Percentiles rank a stretch among this genome's conserved stretches.
Conservation (phyloP, 1,140 invertebrate genomes). For the Lordiphosa mommai region DNA sequence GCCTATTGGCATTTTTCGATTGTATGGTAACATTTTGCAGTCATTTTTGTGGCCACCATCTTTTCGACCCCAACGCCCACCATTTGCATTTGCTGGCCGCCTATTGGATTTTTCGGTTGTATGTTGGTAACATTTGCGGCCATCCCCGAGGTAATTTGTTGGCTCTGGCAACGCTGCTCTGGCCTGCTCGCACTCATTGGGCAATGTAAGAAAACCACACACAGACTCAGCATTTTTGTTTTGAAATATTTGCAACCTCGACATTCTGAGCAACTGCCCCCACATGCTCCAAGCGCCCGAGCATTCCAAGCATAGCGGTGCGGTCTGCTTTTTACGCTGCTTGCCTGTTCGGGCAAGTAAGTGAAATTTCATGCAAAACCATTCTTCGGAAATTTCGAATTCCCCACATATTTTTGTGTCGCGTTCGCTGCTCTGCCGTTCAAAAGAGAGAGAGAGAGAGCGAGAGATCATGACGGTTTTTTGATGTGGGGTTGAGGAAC, state of each 20-base stretch:
- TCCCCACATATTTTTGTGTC: constrained; percentile 69
- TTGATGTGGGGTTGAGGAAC: background rate
- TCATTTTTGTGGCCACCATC: constrained; percentile 17
- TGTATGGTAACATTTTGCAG: constrained; percentile 49
- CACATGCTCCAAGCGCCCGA: constrained; percentile 36
- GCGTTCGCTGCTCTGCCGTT: constrained; percentile 21
- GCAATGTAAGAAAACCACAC: constrained; percentile 22
- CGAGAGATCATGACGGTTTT: too few relatives aligned
- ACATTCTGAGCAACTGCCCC: constrained; percentile 9
- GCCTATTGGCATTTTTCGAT: constrained; percentile 32
- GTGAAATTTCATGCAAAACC: constrained; percentile 77
- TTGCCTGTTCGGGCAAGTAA: constrained; percentile 69
- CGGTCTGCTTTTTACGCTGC: constrained; percentile 60
- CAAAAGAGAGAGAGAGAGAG: too few relatives aligned
- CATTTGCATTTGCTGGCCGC: constrained; percentile 25
- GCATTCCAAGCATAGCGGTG: constrained; percentile 68
- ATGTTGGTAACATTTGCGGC: constrained; percentile 71
- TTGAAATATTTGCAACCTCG: constrained; percentile 24
- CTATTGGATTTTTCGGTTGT: constrained; percentile 63
- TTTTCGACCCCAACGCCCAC: background rate
- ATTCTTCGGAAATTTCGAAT: constrained; percentile 76
- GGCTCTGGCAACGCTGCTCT: constrained; percentile 57
- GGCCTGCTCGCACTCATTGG: constrained; percentile 18
- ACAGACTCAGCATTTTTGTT: background rate
- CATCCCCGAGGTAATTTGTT: constrained; percentile 30